These are phyloP conservation scores for Argentina silus DNA, from an alignment of 2,797 vertebrate species.

Conservation along the genomic window DNA sequence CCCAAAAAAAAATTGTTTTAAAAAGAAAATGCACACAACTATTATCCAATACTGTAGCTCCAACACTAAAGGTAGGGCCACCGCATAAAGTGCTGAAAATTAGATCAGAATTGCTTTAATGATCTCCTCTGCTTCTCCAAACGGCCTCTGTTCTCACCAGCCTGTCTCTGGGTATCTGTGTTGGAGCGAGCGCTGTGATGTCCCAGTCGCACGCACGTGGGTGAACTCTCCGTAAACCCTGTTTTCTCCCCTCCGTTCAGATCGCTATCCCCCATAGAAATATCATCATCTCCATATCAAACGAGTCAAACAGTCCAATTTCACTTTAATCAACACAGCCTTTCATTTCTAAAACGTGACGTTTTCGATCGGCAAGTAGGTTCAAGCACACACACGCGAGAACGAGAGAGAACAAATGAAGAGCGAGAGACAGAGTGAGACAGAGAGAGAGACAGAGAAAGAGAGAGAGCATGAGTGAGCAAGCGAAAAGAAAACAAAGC, in stretches of 20 bases:
- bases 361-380: no score
- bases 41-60: no score
- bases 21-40: no score
- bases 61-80: no score
- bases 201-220: conserved; percentile 15
- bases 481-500: conserved; percentile 24
- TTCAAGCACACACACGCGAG: neutral
- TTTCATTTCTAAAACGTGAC: neutral
- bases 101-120: neutral
- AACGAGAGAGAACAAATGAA: neutral
- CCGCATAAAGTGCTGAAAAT: no score
- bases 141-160: neutral
- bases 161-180: neutral
- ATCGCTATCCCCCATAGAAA: conserved; percentile 9
- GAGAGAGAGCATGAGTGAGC: neutral
- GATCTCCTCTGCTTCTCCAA: neutral
- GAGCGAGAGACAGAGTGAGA: conserved; percentile 3
- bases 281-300: conserved; percentile 7
- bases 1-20: no score
- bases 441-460: neutral
- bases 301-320: conserved; percentile 22
- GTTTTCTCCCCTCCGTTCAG: conserved; percentile 9
- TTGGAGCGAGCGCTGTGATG: neutral
- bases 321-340: conserved; percentile 29
- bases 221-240: conserved; percentile 50